A percentile compares a stretch with the other conserved stretches of the same genome.
Evolutionary conservation across 1,140 invertebrate genomes (phyloP).

Genomic region (Saccostrea glomerata): DNA sequence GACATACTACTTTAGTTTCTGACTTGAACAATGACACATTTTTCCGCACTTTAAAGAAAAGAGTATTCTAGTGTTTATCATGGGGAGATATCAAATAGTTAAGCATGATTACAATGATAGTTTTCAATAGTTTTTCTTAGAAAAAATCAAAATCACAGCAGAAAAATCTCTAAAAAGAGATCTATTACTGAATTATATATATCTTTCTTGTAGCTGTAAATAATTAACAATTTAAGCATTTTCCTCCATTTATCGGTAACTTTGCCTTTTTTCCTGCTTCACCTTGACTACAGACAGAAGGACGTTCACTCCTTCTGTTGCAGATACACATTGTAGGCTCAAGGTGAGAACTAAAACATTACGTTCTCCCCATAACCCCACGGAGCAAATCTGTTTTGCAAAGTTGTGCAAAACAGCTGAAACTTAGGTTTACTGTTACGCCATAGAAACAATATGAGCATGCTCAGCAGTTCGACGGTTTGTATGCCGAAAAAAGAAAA

Average conservation of each 20-base stretch:
- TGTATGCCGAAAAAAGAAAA: background rate
- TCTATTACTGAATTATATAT: too few relatives aligned
- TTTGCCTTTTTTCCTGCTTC: background rate
- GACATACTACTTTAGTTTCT: too few relatives aligned
- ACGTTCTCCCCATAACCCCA: constrained; percentile 13
- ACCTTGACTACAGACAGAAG: background rate
- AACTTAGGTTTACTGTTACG: constrained; percentile 1
- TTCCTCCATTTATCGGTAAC: background rate
- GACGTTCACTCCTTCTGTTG: constrained; percentile 2
- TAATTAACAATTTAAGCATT: background rate
- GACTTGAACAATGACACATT: too few relatives aligned
- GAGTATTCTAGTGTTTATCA: too few relatives aligned
- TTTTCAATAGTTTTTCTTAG: too few relatives aligned
- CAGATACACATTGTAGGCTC: constrained; percentile 2
- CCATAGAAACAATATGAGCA: background rate
- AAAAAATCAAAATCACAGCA: too few relatives aligned
- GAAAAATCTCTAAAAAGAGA: too few relatives aligned
- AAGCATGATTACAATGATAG: too few relatives aligned
- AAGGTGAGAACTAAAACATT: background rate
- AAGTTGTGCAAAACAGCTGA: constrained; percentile 30
- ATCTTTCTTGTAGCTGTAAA: background rate
- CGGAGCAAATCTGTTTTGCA: constrained; percentile 35
- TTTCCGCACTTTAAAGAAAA: too few relatives aligned
- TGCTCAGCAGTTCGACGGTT: background rate
- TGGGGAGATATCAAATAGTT: too few relatives aligned